These are phyloP conservation scores for Habroteleia sp. DNA, from an alignment of 2,888 invertebrate genomes.

Conservation along the genomic window DNA sequence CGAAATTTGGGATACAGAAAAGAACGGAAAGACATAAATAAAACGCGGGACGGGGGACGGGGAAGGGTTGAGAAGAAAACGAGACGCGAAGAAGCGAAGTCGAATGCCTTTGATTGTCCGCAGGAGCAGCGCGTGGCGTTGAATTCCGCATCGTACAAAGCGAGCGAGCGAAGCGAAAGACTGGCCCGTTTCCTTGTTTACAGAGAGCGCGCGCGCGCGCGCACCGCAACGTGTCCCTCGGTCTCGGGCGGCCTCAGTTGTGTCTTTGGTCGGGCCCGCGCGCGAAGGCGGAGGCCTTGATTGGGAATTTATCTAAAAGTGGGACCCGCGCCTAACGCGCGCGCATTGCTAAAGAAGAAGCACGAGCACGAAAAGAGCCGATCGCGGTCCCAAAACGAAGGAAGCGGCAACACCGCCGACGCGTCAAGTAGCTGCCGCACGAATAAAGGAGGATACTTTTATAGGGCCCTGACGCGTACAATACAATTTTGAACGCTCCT, in stretches of 20 bases:
- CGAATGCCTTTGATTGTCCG: constrained; percentile 53
- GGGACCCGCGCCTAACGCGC: constrained; percentile 52
- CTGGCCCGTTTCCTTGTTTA: constrained; percentile 66
- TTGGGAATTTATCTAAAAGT: constrained; percentile 74
- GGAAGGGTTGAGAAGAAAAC: constrained; percentile 31
- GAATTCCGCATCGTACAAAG: constrained; percentile 33
- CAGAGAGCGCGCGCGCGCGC: constrained; percentile 56
- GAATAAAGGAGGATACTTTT: constrained; percentile 18
- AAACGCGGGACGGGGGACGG: constrained; percentile 19
- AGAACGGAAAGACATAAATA: constrained; percentile 27
- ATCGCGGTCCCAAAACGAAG: constrained; percentile 57
- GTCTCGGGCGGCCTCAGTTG: background rate
- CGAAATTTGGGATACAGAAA: constrained; percentile 45
- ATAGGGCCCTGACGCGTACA: constrained; percentile 4
- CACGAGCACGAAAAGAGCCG: constrained; percentile 59
- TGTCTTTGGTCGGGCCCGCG: constrained; percentile 29
- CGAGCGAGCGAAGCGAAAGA: constrained; percentile 45
- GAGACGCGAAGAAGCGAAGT: constrained; percentile 2
- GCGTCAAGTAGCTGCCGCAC: constrained; percentile 67
- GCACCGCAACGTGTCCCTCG: constrained; percentile 15
- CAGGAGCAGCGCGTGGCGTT: constrained; percentile 49
- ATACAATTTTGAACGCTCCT: background rate
- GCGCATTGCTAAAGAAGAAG: constrained; percentile 57
- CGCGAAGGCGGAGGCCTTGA: constrained; percentile 64
- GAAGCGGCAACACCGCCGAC: constrained; percentile 75